phyloP scores from a whole-genome alignment of 2,888 invertebrate species.

The Eueremaeus valkanovi region DNA sequence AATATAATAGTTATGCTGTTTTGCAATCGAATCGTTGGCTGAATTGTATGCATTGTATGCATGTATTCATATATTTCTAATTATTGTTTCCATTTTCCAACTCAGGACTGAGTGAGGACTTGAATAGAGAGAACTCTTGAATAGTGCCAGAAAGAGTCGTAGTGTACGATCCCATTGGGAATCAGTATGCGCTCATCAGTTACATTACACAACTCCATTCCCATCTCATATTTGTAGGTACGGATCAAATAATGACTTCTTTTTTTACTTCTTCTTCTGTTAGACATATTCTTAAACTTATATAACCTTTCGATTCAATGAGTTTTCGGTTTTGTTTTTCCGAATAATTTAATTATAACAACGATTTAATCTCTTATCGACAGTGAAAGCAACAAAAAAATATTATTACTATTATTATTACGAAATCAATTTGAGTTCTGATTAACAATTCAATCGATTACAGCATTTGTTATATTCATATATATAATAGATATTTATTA shows the following conservation, averaged over 20 bases:
- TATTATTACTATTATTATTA: too few species aligned
- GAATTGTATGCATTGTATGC: neutral
- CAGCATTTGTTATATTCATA: neutral
- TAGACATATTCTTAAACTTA: neutral
- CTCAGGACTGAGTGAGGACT: neutral
- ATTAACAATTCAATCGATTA: too few species aligned
- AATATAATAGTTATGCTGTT: conserved; percentile 10
- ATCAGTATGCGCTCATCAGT: conserved; percentile 13
- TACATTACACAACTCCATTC: neutral
- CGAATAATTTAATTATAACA: too few species aligned
- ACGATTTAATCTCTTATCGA: too few species aligned
- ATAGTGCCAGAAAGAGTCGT: neutral
- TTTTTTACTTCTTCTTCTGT: neutral
- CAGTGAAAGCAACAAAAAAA: too few species aligned
- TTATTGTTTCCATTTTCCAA: neutral
- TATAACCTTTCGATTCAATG: neutral
- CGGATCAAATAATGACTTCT: conserved; percentile 3
- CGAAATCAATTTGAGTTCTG: too few species aligned
- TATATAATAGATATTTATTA: neutral
- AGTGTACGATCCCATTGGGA: conserved; percentile 3
- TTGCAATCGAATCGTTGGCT: neutral
- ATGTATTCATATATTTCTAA: conserved; percentile 13
- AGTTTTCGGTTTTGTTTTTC: neutral
- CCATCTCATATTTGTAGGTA: conserved; percentile 18
- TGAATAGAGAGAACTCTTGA: neutral